phyloP scores from a whole-genome alignment of 2,888 invertebrate genomes.

The Sepioteuthis lessoniana region DNA sequence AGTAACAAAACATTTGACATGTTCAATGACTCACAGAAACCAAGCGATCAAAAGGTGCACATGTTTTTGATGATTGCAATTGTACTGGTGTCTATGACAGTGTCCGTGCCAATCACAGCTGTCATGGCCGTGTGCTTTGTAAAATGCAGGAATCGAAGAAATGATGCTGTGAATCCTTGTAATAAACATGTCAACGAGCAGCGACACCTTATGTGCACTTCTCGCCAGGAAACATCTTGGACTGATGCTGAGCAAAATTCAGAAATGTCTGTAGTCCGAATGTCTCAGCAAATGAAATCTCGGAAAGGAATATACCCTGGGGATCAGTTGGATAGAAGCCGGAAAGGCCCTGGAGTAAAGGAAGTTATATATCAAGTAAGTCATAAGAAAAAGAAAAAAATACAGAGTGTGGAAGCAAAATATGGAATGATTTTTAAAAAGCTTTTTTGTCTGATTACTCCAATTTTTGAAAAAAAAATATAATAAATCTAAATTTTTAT shows the following conservation, averaged over 20 bases:
- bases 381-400: background rate
- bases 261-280: slow-evolving; percentile 6
- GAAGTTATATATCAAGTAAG: slow-evolving; percentile 23
- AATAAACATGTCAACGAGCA: background rate
- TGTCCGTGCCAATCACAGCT: background rate
- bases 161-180: background rate
- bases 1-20: background rate
- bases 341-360: background rate
- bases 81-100: background rate
- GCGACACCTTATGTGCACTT: background rate
- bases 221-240: background rate
- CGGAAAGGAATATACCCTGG: slow-evolving; percentile 33
- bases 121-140: background rate
- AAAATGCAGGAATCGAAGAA: slow-evolving; percentile 18
- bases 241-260: background rate
- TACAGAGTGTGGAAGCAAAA: too few relatives aligned
- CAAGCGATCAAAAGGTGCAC: background rate
- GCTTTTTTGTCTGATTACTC: background rate
- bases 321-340: slow-evolving; percentile 21
- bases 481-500: too few relatives aligned
- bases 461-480: too few relatives aligned
- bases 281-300: background rate
- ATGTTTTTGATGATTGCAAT: background rate
- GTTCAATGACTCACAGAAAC: background rate
- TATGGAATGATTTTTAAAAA: background rate